These are phyloP conservation scores for Eonycteris spelaea DNA, from an alignment of 2,113 vertebrate species.

Conservation along the genomic window DNA sequence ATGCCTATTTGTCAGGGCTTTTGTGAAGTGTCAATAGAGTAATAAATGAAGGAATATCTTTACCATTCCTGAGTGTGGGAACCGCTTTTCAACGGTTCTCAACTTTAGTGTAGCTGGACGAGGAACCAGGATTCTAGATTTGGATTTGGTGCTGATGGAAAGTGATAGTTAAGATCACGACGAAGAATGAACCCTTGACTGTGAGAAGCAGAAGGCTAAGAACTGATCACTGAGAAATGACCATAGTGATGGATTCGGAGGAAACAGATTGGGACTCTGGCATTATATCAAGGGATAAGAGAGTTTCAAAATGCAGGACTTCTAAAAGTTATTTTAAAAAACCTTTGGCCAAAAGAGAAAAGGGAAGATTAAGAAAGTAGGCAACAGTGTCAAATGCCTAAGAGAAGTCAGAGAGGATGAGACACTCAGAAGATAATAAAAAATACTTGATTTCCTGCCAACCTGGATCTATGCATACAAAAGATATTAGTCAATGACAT, in stretches of 20 bases:
- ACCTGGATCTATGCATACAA: neutral
- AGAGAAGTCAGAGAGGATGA: neutral
- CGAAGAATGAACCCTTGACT: neutral
- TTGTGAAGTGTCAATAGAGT: neutral
- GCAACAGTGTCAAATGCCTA: neutral
- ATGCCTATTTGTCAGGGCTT: neutral
- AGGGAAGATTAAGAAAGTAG: neutral
- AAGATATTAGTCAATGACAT: slow-evolving; percentile 17
- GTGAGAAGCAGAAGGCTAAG: neutral
- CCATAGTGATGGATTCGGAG: neutral
- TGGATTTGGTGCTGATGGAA: neutral
- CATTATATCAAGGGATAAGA: neutral
- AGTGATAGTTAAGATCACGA: neutral
- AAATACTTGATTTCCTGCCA: slow-evolving; percentile 19
- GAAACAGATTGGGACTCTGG: neutral
- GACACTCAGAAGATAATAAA: slow-evolving; percentile 9
- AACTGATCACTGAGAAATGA: neutral
- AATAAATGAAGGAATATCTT: neutral
- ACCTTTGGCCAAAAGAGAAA: slow-evolving; percentile 1
- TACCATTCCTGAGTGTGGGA: neutral
- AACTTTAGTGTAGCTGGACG: neutral
- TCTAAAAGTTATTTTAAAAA: neutral
- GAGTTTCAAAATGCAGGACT: neutral
- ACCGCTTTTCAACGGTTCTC: neutral
- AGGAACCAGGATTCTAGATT: neutral